Base-by-base conservation (phyloP, 2,888 invertebrate species). In the Chymomyza fuscimana region DNA sequence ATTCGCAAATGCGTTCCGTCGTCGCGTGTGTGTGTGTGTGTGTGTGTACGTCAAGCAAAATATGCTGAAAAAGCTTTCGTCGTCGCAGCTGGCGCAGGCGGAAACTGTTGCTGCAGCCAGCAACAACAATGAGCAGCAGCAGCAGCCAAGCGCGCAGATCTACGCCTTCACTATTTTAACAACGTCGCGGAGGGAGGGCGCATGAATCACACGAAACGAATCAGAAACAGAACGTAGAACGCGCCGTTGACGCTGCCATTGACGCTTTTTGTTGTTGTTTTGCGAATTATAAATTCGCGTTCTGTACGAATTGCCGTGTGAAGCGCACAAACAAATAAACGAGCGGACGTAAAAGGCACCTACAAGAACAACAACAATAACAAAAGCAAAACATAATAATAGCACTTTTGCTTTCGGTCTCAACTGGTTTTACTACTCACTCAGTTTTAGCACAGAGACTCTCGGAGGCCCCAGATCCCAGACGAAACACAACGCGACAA, bases 331-430 rank as follows among this genome's bases (percentile, higher is more conserved):
- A 75, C 78, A 78, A 73, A 80, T 74, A 79, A 51, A 50, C 56
- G 78, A 60, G 69, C 68, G 46, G 54, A 66, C 32, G 25, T 25
- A 25, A 25, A 25, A 25, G 25, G 25, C 25, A 25, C 2, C 25
- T 25, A 25, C 25, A 25, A 25, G 25, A 3, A 4, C 25, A 25
- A 25, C 60, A 70, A 52, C 64, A 77, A 68, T 32, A 71, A 50
- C 72, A 71, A 60, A 66, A 67, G 67, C 68, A 71, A 76, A 72
- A 67, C 73, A 71, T 69, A 82, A 84, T 85, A 86, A 77, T 78
- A 88, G 81, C 84, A 89, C 90, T 90, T 89, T 90, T 88, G 90
- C 90, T 89, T 89, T 89, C 90, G 88, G 77, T 85, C 79, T 77
- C 82, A 89, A 89, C 86, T 87, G 88, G 85, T 88, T 88, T 81